Conservation (phyloP, 1,140 invertebrate genomes). For the Drosophila saltans region DNA sequence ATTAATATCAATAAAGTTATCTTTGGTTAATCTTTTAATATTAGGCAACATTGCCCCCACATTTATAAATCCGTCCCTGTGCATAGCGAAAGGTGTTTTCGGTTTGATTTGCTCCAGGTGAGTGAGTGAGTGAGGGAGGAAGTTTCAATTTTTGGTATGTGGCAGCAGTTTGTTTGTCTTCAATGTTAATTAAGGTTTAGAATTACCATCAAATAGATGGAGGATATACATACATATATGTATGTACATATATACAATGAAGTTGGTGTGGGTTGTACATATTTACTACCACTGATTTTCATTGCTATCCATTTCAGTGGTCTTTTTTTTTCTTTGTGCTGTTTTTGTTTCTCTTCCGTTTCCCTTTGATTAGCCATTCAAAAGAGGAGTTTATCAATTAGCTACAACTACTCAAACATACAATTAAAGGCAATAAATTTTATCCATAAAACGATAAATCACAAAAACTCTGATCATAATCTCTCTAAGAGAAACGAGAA, state of each 20-base stretch:
- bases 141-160: slow-evolving; percentile 11
- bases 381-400: slow-evolving; percentile 10
- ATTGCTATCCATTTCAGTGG: too few relatives aligned
- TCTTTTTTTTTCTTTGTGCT: too few relatives aligned
- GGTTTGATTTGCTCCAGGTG: slow-evolving; percentile 27
- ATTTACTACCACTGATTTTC: neutral
- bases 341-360: too few relatives aligned
- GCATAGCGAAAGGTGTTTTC: slow-evolving; percentile 31
- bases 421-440: slow-evolving; percentile 78
- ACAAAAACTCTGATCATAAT: slow-evolving; percentile 72
- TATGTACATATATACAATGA: slow-evolving; percentile 12
- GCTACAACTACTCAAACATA: slow-evolving; percentile 21
- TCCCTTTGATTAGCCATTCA: neutral
- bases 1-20: too few relatives aligned
- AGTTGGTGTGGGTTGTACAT: neutral
- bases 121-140: neutral
- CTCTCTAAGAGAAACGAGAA: slow-evolving; percentile 52
- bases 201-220: slow-evolving; percentile 42
- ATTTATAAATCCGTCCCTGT: neutral
- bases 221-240: neutral
- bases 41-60: too few relatives aligned
- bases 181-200: slow-evolving; percentile 79
- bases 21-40: too few relatives aligned
- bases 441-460: slow-evolving; percentile 67
- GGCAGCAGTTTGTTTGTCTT: slow-evolving; percentile 70